Evolutionary conservation across 2,888 invertebrate genomes (phyloP).

Genomic region (Agonopterix arenella): DNA sequence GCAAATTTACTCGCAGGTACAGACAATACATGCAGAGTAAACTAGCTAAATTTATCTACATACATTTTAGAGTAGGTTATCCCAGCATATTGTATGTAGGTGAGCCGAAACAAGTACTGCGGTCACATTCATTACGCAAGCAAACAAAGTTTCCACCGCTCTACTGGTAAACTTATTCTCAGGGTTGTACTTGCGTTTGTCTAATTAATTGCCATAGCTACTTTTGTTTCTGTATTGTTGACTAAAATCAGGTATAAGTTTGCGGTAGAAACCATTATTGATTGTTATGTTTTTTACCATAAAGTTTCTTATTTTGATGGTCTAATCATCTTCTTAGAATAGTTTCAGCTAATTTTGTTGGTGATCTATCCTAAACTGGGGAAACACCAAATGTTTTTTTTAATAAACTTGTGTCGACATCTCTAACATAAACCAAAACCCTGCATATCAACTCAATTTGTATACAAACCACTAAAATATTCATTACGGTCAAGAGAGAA

Average conservation of each 20-base stretch:
- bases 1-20: not conserved
- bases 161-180: slow-evolving; percentile 30
- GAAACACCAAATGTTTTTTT: no score
- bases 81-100: slow-evolving; percentile 14
- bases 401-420: no score
- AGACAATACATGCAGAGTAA: not conserved
- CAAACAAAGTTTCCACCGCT: slow-evolving; percentile 37
- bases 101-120: slow-evolving; percentile 29
- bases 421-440: no score
- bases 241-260: not conserved
- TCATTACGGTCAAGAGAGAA: slow-evolving; percentile 9
- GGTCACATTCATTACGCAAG: slow-evolving; percentile 43
- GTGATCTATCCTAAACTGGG: no score
- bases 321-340: no score
- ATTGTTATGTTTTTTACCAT: no score
- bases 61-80: not conserved
- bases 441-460: not conserved
- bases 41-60: not conserved
- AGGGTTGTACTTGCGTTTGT: slow-evolving; percentile 19
- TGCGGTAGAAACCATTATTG: not conserved
- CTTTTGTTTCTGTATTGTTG: slow-evolving; percentile 7
- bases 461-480: slow-evolving; percentile 4
- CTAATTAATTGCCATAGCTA: slow-evolving; percentile 25
- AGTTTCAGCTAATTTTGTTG: no score
- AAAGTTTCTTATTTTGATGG: no score